Percentiles rank a stretch among this genome's conserved stretches.
These are phyloP conservation scores for Tachypleus tridentatus DNA, from an alignment of 1,140 invertebrate species.

Conservation along the genomic window DNA sequence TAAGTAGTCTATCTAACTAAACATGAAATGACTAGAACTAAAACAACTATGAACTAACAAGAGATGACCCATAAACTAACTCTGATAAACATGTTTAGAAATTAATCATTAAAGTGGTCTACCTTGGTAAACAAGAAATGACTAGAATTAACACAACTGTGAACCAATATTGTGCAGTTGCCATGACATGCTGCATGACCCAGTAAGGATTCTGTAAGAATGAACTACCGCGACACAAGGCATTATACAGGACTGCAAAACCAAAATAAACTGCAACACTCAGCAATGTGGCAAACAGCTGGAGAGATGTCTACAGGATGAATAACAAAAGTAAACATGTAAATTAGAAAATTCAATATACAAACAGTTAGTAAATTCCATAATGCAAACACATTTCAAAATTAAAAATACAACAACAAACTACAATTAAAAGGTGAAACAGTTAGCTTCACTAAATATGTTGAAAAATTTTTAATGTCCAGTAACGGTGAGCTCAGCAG, in stretches of 20 bases:
- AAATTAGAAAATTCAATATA: slow-evolving; percentile 30
- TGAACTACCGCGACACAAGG: slow-evolving; percentile 57
- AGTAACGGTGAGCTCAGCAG: too few species aligned
- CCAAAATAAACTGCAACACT: slow-evolving; percentile 70
- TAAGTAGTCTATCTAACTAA: too few species aligned
- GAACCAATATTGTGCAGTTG: slow-evolving; percentile 62
- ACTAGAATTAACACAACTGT: slow-evolving; percentile 60
- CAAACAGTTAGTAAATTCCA: slow-evolving; percentile 13
- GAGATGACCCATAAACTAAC: too few species aligned
- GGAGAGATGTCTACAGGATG: slow-evolving; percentile 62
- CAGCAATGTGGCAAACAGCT: slow-evolving; percentile 56
- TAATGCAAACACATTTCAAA: slow-evolving; percentile 7
- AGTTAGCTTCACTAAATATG: too few species aligned
- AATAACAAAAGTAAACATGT: too few species aligned
- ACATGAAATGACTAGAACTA: too few species aligned
- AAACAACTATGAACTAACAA: too few species aligned
- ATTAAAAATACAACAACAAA: too few species aligned
- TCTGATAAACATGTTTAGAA: too few species aligned
- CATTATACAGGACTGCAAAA: slow-evolving; percentile 72
- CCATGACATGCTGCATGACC: slow-evolving; percentile 67
- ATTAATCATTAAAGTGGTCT: slow-evolving; percentile 15
- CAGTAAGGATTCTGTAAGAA: slow-evolving; percentile 52
- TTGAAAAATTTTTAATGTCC: too few species aligned
- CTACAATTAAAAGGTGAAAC: too few species aligned
- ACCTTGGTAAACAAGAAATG: slow-evolving; percentile 74